Evolutionary conservation across 2,888 invertebrate species (phyloP), one percentile per base, ranked within the genome.

Genomic region (Drosophila merina): DNA sequence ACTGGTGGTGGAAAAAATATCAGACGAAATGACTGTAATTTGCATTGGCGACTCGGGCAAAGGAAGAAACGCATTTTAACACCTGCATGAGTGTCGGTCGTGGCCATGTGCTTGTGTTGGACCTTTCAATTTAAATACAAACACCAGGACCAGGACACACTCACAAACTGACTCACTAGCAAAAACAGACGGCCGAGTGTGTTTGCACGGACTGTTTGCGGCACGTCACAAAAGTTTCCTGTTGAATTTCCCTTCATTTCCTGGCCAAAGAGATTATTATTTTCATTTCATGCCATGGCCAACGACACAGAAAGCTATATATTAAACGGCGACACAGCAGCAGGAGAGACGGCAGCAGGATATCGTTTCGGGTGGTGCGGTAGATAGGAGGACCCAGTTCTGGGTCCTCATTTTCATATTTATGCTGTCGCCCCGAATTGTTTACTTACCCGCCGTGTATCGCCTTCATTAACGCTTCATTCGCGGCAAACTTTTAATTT

Each of bases 161-260:
- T 59, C 38, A 30, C 42, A 56, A 10, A 36, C 38, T 31, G n/a
- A 47, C 42, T 60, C 56, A 48, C 12, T 38, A 8, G 52, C 12
- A 49, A 31, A 31, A 20, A 40, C 42, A 57, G 28, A 26, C 57
- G 48, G 47, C 64, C 20, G 50, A 56, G 66, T 72, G 67, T 74
- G 72, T 79, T 80, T 75, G 77, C 69, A 69, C 67, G 68, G 68
- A 78, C 74, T 86, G 83, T 83, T 84, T 84, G 83, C 74, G 66
- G 82, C 83, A 83, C 83, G 83, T 84, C 85, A 87, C 75, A 80
- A 79, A 72, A 82, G 88, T 73, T 88, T 85, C 84, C 89, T 88
- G 88, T 86, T 88, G 70, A 85, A 85, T 85, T 85, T 88, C 88
- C 88, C 83, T 85, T 85, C 83, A 85, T 85, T 85, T 85, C 84